phyloP scores from a whole-genome alignment of 2,113 vertebrate genomes.

The Orthonyx spaldingii region DNA sequence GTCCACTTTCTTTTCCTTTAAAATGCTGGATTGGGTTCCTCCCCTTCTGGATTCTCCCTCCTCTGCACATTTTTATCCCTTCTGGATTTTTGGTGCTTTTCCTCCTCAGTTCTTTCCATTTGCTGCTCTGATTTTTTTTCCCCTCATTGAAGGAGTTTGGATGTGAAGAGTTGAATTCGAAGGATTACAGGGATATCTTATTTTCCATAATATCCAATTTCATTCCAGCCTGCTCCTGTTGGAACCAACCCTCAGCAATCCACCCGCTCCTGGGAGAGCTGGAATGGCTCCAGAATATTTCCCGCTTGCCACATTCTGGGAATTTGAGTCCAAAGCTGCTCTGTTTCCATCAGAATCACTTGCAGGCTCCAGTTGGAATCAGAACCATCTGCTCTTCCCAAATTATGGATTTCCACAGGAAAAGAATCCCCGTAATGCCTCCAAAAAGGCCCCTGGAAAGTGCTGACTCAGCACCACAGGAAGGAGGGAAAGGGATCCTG shows the following conservation, averaged over 20 bases:
- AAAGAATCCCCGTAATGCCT: not conserved
- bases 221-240: not conserved
- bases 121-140: not conserved
- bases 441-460: not conserved
- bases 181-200: conserved; percentile 30
- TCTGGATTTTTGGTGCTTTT: not conserved
- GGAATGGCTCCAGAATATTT: conserved; percentile 2
- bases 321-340: conserved; percentile 23
- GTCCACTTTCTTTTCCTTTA: not conserved
- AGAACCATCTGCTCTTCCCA: not conserved
- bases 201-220: conserved; percentile 58
- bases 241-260: not conserved
- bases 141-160: not conserved
- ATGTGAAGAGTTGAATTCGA: conserved; percentile 21
- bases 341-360: conserved; percentile 39
- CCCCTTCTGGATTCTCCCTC: not conserved
- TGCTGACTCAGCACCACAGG: not conserved
- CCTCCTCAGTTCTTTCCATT: not conserved
- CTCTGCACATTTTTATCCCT: not conserved
- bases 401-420: not conserved
- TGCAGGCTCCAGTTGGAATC: not conserved
- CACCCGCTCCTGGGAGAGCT: not conserved
- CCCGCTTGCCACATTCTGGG: conserved; percentile 10
- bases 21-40: not conserved
- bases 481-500: not conserved